Evolutionary conservation across 2,113 vertebrate species (phyloP), one percentile per base, ranked within the genome.

Genomic region (Okapia johnstoni): DNA sequence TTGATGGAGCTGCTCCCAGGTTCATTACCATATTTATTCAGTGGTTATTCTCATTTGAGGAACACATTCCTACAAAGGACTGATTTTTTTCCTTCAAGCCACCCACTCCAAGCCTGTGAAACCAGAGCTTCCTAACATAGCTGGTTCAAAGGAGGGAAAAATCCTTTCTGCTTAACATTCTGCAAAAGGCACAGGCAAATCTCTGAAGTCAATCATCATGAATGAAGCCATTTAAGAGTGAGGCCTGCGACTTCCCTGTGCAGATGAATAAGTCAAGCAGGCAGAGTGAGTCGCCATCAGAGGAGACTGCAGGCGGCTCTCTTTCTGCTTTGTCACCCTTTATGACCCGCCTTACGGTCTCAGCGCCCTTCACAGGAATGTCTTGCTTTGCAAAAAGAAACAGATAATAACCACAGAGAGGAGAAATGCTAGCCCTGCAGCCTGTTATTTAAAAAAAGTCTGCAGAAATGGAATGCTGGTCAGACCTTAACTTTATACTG

Each of bases 311-410:
- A 16, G 89, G 79, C 3, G 77, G 84, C 97, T 97, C 48, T 91
- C 97, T 96, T 97, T 98, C 97, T 95, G 95, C 96, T 95, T 95
- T 98, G 85, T 95, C 94, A 97, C 90, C 93, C 79, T 98, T 98
- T 98, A 97, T 94, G 98, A 98, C 96, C 95, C 66, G 97, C 89
- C 1, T 60, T 94, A 50, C n/a, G 10, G 98, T 98, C 97, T 61
- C 58, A 57, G 93, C 17, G 94, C 88, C 97, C 93, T 96, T 97
- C 97, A 98, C 28, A 13, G 91, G 97, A 97, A 96, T 84, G 91
- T 52, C 89, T 94, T 98, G 95, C 96, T 98, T 98, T 97, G 96
- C 97, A 98, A 97, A 95, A 98, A 95, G 98, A 94, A 98, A 94
- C 88, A 97, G 86, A 55, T 98, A 89, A 43, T 94, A 98, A 96